Evolutionary conservation across 2,888 invertebrate genomes (phyloP).

Genomic region (Mechanitis mazaeus): DNA sequence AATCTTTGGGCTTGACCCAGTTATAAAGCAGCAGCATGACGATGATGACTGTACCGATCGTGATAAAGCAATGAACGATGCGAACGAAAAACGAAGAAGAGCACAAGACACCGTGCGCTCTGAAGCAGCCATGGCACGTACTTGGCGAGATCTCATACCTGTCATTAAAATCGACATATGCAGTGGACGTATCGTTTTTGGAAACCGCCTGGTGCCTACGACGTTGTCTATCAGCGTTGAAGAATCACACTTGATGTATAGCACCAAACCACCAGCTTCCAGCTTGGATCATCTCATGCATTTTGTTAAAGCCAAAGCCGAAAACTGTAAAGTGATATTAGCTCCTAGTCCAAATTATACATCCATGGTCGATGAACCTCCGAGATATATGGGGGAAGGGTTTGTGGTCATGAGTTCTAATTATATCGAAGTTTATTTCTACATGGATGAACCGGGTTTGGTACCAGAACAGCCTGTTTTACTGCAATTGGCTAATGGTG

Average conservation of each 20-base stretch:
- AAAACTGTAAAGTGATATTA: conserved; percentile 95
- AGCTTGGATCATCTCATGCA: conserved; percentile 97
- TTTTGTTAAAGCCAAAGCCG: conserved; percentile 94
- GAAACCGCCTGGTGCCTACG: conserved; percentile 95
- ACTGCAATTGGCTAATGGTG: conserved; percentile 92
- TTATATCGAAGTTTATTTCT: conserved; percentile 95
- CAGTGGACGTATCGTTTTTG: conserved; percentile 94
- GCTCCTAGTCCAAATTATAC: conserved; percentile 98
- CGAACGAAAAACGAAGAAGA: conserved; percentile 75
- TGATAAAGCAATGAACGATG: conserved; percentile 79
- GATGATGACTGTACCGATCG: conserved; percentile 74
- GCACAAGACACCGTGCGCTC: conserved; percentile 77
- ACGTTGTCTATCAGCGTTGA: conserved; percentile 94
- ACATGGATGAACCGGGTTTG: conserved; percentile 96
- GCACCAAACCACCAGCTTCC: conserved; percentile 96
- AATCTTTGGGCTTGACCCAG: conserved; percentile 88
- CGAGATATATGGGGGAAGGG: conserved; percentile 97
- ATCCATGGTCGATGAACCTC: conserved; percentile 95
- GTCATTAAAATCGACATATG: conserved; percentile 96
- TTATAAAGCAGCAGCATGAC: conserved; percentile 82
- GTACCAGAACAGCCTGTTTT: conserved; percentile 95
- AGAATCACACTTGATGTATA: conserved; percentile 95
- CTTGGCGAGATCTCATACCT: conserved; percentile 97
- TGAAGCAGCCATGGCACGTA: conserved; percentile 89
- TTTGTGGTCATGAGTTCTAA: conserved; percentile 98